These are phyloP conservation scores for Troides oblongomaculatus DNA, from an alignment of 2,888 invertebrate genomes.

Conservation along the genomic window DNA sequence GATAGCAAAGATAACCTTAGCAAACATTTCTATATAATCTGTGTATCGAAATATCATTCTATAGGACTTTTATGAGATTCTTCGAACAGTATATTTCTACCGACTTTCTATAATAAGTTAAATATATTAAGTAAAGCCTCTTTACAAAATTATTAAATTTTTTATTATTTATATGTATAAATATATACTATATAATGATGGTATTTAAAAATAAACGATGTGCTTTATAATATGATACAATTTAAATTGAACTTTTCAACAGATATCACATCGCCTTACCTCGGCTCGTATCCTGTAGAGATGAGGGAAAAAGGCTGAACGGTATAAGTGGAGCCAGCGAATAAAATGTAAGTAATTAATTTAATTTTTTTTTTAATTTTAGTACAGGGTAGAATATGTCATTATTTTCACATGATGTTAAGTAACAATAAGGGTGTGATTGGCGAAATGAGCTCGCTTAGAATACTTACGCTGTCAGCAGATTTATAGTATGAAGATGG, in stretches of 20 bases:
- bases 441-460: no score
- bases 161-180: neutral
- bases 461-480: no score
- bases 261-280: slow-evolving; percentile 46
- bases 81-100: no score
- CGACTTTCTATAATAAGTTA: no score
- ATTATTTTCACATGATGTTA: neutral
- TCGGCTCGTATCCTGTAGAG: slow-evolving; percentile 51
- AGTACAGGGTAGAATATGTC: neutral
- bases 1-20: no score
- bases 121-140: no score
- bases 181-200: no score
- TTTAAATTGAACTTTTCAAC: slow-evolving; percentile 30
- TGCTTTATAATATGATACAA: neutral
- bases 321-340: slow-evolving; percentile 47
- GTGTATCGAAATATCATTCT: no score
- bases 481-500: no score
- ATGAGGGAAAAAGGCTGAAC: slow-evolving; percentile 76
- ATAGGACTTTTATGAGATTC: no score
- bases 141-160: neutral
- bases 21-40: no score
- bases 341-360: slow-evolving; percentile 68
- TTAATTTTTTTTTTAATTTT: neutral
- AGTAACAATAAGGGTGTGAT: neutral
- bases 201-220: neutral